A percentile compares a stretch with the other conserved stretches of the same genome.
Conservation (phyloP, 2,888 invertebrate genomes). For the Pandemis cinnamomeana region DNA sequence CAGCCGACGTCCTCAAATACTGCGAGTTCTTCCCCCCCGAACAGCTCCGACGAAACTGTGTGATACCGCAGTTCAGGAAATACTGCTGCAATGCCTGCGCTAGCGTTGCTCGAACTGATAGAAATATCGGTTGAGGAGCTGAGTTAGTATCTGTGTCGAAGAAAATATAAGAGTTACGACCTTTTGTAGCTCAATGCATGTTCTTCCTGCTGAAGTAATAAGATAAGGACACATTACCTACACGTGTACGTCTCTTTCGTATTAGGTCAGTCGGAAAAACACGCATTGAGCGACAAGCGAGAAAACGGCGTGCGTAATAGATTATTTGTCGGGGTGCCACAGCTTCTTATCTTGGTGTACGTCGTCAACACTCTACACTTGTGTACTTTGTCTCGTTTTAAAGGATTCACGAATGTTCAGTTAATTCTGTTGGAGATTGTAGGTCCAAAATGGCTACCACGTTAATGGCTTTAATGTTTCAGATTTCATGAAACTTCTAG, state of each 20-base stretch:
- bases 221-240: no score
- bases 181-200: not conserved
- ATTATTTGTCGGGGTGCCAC: no score
- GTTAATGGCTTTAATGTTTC: not conserved
- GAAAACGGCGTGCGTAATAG: no score
- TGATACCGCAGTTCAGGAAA: conserved; percentile 82
- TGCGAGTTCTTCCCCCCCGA: conserved; percentile 74
- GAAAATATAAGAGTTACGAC: not conserved
- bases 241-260: no score
- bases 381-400: not conserved
- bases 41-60: conserved; percentile 81
- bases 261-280: no score
- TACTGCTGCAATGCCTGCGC: conserved; percentile 85
- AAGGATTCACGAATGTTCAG: no score
- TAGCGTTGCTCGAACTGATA: conserved; percentile 49
- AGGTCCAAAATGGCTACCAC: not conserved
- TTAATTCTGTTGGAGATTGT: not conserved
- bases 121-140: conserved; percentile 9
- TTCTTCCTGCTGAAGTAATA: no score
- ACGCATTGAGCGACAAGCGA: no score
- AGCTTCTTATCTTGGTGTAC: no score
- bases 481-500: not conserved
- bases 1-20: conserved; percentile 74
- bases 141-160: not conserved
- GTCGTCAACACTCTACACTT: not conserved